Evolutionary conservation across 2,797 vertebrate genomes (phyloP).

Genomic region (Molossus molossus): DNA sequence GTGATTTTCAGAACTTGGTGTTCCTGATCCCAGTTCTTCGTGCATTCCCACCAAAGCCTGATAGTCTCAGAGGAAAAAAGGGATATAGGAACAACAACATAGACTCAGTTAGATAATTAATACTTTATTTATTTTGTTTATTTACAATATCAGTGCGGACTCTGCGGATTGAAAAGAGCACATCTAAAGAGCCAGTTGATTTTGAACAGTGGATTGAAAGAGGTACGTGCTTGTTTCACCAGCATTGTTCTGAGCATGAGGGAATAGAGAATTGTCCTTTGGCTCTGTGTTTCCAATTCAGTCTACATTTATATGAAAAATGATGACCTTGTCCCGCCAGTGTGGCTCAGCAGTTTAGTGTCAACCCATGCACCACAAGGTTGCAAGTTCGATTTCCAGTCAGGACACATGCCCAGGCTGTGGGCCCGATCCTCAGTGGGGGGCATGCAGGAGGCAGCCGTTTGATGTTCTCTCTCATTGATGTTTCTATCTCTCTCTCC

Average conservation of each 20-base stretch:
- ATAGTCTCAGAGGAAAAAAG: neutral
- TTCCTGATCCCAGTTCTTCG: neutral
- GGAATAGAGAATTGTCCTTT: neutral
- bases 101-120: slow-evolving; percentile 35
- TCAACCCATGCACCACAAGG: too few species aligned
- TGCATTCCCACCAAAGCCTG: neutral
- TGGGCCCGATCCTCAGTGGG: too few species aligned
- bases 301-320: slow-evolving; percentile 50
- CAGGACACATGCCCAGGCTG: too few species aligned
- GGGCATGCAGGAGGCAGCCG: too few species aligned
- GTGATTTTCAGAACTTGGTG: neutral
- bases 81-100: neutral
- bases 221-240: slow-evolving; percentile 90
- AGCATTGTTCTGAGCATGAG: neutral
- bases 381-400: too few species aligned
- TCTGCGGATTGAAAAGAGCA: slow-evolving; percentile 94
- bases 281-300: neutral
- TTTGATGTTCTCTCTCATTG: too few species aligned
- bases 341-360: too few species aligned
- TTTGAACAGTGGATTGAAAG: slow-evolving; percentile 94
- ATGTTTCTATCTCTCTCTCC: too few species aligned
- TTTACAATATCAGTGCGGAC: slow-evolving; percentile 91
- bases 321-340: neutral
- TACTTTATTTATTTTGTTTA: slow-evolving; percentile 48
- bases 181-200: slow-evolving; percentile 90